A percentile compares a stretch with the other conserved stretches of the same genome.
phyloP scores from a whole-genome alignment of 30 jellyfish, hydroid and myxozoan genomes.

The Pseudorhiza aurosa region DNA sequence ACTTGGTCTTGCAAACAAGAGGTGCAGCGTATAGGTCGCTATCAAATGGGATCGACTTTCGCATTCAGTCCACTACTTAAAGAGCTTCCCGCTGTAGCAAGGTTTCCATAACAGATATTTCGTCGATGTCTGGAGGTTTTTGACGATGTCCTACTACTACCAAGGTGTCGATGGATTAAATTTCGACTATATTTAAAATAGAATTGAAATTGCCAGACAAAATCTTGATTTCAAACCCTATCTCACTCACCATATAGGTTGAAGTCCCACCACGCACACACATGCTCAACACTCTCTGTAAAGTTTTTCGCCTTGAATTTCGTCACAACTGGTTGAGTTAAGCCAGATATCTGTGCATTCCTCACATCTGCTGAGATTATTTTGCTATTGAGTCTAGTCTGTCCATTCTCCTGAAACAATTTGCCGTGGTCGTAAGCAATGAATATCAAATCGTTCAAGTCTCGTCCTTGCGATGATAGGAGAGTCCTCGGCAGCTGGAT shows the following conservation, averaged over 20 bases:
- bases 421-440: conserved; percentile 58
- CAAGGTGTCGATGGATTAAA: no score
- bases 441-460: conserved; percentile 9
- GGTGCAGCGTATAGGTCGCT: no score
- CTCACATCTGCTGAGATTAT: conserved; percentile 53
- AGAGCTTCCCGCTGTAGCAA: no score
- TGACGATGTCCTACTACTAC: no score
- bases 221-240: no score
- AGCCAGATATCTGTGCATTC: conserved; percentile 34
- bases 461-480: conserved; percentile 5
- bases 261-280: conserved; percentile 70
- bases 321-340: conserved; percentile 48
- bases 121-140: no score
- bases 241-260: conserved; percentile 7
- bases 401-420: conserved; percentile 45
- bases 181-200: no score
- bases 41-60: no score
- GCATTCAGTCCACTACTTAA: no score
- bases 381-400: conserved; percentile 45
- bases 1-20: no score
- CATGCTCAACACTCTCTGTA: background rate
- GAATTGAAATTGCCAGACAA: no score
- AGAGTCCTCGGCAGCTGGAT: conserved; percentile 31
- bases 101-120: no score
- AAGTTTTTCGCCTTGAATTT: conserved; percentile 13